Evolutionary conservation across 2,113 vertebrate species (phyloP).

Genomic region (Burhinus oedicnemus): DNA sequence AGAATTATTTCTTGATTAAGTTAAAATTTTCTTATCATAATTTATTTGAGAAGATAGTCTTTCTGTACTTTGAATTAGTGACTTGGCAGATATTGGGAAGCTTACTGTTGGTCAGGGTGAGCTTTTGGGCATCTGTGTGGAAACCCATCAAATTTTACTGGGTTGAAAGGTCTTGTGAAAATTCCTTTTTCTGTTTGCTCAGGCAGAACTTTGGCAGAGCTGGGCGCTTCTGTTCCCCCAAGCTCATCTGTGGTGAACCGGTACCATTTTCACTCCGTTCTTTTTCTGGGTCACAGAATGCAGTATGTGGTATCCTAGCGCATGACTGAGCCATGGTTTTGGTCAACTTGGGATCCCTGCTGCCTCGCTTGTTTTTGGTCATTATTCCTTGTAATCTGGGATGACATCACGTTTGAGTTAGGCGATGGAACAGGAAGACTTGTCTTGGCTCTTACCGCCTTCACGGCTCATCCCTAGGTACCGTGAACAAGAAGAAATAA

Average conservation of each 20-base stretch:
- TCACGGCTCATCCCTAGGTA: background rate
- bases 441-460: background rate
- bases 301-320: background rate
- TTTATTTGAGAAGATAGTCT: background rate
- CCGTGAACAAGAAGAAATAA: background rate
- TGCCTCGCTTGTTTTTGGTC: background rate
- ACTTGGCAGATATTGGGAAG: background rate
- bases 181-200: background rate
- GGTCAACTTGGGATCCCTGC: background rate
- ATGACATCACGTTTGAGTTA: background rate
- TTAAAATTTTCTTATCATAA: background rate
- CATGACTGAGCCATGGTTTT: background rate
- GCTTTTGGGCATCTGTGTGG: background rate
- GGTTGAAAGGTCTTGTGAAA: background rate
- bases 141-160: background rate
- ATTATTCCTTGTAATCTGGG: background rate
- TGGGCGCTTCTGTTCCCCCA: background rate
- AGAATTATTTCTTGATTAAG: background rate
- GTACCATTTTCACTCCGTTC: background rate
- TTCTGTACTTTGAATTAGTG: background rate
- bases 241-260: background rate
- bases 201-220: background rate
- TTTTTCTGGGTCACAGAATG: background rate
- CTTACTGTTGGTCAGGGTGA: background rate
- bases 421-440: background rate